Evolutionary conservation across 1,140 invertebrate species (phyloP).

Genomic region (Elysia chlorotica): DNA sequence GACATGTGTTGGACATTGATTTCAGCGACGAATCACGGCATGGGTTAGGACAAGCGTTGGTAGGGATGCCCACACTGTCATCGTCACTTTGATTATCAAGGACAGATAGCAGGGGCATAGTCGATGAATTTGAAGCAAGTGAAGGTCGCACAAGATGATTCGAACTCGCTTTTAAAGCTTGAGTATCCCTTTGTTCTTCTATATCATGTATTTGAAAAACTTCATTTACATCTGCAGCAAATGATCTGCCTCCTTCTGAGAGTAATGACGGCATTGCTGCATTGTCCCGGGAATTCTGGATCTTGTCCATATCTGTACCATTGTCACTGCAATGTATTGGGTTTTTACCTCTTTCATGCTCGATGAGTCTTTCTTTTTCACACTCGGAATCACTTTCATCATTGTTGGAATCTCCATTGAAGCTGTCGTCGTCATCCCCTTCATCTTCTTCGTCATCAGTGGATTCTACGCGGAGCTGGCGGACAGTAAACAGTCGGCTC

Average conservation of each 20-base stretch:
- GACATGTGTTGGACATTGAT: too few relatives aligned
- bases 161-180: not conserved
- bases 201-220: not conserved
- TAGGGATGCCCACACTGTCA: too few relatives aligned
- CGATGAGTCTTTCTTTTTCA: too few relatives aligned
- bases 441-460: constrained; percentile 8
- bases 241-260: not conserved
- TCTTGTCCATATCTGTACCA: not conserved
- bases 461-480: not conserved
- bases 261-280: not conserved
- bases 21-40: too few relatives aligned
- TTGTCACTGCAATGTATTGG: not conserved
- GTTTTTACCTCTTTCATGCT: not conserved
- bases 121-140: too few relatives aligned
- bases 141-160: too few relatives aligned
- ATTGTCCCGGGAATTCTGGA: not conserved
- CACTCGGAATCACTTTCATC: not conserved
- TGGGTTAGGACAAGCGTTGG: too few relatives aligned
- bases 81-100: too few relatives aligned
- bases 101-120: not conserved
- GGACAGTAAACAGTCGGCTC: constrained; percentile 3
- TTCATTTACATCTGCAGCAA: not conserved
- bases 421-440: constrained; percentile 8
- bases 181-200: not conserved
- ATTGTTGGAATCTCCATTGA: not conserved